Percentiles rank a stretch among this genome's conserved stretches.
Evolutionary conservation across 2,113 vertebrate genomes (phyloP).

Genomic region (Catharus bicknelli): DNA sequence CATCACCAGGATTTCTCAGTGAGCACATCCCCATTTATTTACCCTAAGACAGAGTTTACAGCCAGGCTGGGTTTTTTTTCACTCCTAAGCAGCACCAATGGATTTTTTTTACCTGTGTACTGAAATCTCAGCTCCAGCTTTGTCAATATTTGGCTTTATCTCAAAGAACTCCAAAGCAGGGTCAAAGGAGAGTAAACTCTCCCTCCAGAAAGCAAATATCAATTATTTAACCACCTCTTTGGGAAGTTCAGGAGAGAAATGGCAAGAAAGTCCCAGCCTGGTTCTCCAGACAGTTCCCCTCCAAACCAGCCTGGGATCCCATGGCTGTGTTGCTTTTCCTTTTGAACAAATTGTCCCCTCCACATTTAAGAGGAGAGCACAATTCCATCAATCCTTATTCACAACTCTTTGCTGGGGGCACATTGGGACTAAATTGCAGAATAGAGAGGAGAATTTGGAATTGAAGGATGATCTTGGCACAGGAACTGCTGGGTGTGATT

Average conservation of each 20-base stretch:
- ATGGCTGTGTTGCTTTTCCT: not conserved
- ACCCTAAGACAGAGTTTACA: not conserved
- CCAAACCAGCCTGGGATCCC: not conserved
- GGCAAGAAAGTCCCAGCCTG: not conserved
- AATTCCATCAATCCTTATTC: not conserved
- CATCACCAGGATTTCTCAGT: not conserved
- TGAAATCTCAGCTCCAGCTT: slow-evolving; percentile 56
- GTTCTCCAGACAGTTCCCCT: not conserved
- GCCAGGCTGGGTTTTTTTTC: not conserved
- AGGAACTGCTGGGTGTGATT: not conserved
- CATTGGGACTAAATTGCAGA: not conserved
- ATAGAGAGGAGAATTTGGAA: not conserved
- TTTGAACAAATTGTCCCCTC: not conserved
- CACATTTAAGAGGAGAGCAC: not conserved
- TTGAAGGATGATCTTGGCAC: not conserved
- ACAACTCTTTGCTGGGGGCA: not conserved
- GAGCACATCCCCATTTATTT: not conserved
- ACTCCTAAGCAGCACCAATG: not conserved
- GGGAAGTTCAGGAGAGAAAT: not conserved
- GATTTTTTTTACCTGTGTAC: not conserved
- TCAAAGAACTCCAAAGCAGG: slow-evolving; percentile 60
- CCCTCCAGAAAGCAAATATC: slow-evolving; percentile 48
- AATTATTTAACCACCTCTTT: slow-evolving; percentile 1
- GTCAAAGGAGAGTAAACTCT: slow-evolving; percentile 49
- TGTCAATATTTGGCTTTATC: slow-evolving; percentile 74